Evolutionary conservation across 2,888 invertebrate species (phyloP), one percentile per base, ranked within the genome.

Genomic region (Liposcelis brunnea): DNA sequence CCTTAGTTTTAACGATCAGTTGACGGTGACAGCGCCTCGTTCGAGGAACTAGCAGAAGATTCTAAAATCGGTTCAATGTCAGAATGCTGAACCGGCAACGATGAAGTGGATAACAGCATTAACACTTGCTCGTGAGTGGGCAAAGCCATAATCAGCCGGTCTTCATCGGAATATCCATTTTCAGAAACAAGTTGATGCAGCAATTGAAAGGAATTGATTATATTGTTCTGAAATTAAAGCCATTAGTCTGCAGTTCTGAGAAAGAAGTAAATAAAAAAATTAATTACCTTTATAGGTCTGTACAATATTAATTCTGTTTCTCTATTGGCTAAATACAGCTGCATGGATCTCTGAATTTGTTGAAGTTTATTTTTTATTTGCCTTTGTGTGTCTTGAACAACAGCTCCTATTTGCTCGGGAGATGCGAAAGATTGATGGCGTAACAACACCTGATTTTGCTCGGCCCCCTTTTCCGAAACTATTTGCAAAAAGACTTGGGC

Each of bases 241-340:
- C 16, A 36, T 36, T 18, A 36, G 37, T 8, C 8, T 10, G 8
- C 37, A 7, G 8, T 36, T 18, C 16, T 36, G n/a, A n/a, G n/a
- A n/a, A n/a, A n/a, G n/a, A n/a, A n/a, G n/a, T n/a, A n/a, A n/a
- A n/a, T n/a, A n/a, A n/a, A n/a, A n/a, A n/a, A n/a, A n/a, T n/a
- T n/a, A n/a, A 66, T 60, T 59, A 85, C 86, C 64, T 86, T 79
- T 42, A 97, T 85, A 2, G 95, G 95, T 47, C 91, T 75, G 56
- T 97, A 93, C 8, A 98, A 71, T 56, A 98, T 95, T 55, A 90
- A 87, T 62, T 98, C 97, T 0, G 97, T 97, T 61, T 98, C 97
- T 52, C 82, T 77, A 62, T 95, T 97, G 11, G 95, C 89, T 45
- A 98, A 70, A 62, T 98, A 98, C 1, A 98, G 72, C 52, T 89